phyloP scores from a whole-genome alignment of 2,888 invertebrate species.

The Drosophila meridionalis region DNA sequence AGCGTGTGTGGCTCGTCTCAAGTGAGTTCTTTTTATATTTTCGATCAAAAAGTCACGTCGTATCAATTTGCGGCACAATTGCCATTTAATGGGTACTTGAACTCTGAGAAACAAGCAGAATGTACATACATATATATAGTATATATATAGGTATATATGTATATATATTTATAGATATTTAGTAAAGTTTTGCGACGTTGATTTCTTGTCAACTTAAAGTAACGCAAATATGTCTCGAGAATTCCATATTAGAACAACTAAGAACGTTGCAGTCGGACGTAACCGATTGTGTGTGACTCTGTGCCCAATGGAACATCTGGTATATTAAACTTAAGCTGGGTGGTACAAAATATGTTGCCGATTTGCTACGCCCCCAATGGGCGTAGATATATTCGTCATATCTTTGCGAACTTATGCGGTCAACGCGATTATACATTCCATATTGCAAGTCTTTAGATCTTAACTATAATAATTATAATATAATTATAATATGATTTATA shows the following conservation, averaged over 20 bases:
- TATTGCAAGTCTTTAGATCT: too few species aligned
- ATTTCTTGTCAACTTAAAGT: neutral
- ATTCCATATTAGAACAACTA: neutral
- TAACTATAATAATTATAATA: too few species aligned
- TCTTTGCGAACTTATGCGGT: too few species aligned
- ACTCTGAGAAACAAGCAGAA: constrained; percentile 40
- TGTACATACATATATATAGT: neutral
- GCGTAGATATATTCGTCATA: too few species aligned
- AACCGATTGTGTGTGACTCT: too few species aligned
- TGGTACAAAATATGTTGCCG: too few species aligned
- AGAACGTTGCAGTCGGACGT: too few species aligned
- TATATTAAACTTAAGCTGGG: too few species aligned
- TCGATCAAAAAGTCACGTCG: constrained; percentile 79
- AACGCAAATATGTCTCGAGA: neutral
- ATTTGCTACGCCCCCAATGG: too few species aligned
- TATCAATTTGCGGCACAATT: constrained; percentile 81
- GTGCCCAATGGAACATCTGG: too few species aligned
- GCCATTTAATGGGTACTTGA: constrained; percentile 80
- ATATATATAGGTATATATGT: neutral
- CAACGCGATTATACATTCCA: too few species aligned
- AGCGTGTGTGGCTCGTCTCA: constrained; percentile 61
- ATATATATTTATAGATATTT: neutral
- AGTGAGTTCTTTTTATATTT: constrained; percentile 63
- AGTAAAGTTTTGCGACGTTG: neutral
- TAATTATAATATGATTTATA: too few species aligned